phyloP scores from a whole-genome alignment of 2,113 vertebrate genomes.

The Ascaphus truei region DNA sequence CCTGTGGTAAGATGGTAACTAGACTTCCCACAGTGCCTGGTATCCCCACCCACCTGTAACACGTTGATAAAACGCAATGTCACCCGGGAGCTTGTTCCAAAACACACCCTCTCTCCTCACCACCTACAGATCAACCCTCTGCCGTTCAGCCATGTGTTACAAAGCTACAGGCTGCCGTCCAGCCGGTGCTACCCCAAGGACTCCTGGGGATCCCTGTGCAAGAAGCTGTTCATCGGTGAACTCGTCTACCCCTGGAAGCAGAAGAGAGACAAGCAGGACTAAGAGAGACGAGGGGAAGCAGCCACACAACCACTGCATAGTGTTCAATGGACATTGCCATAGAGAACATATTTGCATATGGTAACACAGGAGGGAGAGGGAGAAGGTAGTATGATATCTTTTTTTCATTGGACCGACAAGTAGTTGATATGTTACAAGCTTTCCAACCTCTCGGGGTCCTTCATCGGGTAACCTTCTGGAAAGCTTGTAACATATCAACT shows the following conservation, averaged over 20 bases:
- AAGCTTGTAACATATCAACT: too few relatives aligned
- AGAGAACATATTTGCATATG: neutral
- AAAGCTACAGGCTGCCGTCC: slow-evolving; percentile 77
- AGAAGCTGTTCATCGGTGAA: slow-evolving; percentile 90
- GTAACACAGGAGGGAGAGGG: neutral
- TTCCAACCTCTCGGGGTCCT: neutral
- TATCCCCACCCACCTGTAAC: too few relatives aligned
- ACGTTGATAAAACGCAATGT: too few relatives aligned
- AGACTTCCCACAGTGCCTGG: too few relatives aligned
- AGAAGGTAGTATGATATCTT: too few relatives aligned
- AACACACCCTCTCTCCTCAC: neutral
- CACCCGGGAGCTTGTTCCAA: too few relatives aligned
- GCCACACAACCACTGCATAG: accelerated
- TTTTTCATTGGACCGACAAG: too few relatives aligned
- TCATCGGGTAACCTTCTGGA: neutral
- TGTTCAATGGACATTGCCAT: neutral
- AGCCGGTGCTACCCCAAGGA: slow-evolving; percentile 86
- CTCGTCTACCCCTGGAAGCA: slow-evolving; percentile 94
- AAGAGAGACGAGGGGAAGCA: neutral
- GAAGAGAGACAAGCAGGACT: slow-evolving; percentile 82
- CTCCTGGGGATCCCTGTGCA: slow-evolving; percentile 83
- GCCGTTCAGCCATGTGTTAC: slow-evolving; percentile 63
- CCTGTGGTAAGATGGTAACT: too few relatives aligned
- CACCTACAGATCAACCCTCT: slow-evolving; percentile 84
- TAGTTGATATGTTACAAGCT: too few relatives aligned